These are phyloP conservation scores for Drosophila repleta DNA, from an alignment of 1,140 invertebrate genomes.

Conservation along the genomic window DNA sequence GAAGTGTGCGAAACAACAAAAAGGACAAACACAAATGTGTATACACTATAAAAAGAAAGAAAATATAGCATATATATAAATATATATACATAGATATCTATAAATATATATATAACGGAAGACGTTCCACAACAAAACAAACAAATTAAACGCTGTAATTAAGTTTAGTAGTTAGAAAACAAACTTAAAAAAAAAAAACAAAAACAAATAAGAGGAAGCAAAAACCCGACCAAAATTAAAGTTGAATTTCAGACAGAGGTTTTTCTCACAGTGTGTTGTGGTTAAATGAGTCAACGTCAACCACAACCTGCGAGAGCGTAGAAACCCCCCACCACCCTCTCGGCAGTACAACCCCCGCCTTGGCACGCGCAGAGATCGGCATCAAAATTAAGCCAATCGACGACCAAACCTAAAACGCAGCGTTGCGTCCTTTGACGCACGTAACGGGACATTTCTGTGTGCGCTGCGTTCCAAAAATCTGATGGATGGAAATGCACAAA, in stretches of 20 bases:
- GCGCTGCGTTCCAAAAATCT: slow-evolving; percentile 78
- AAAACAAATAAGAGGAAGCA: slow-evolving; percentile 35
- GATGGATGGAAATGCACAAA: slow-evolving; percentile 85
- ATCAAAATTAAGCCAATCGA: slow-evolving; percentile 80
- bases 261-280: slow-evolving; percentile 21
- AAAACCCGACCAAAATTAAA: slow-evolving; percentile 17
- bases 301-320: slow-evolving; percentile 26
- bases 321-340: neutral
- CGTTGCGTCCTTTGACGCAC: slow-evolving; percentile 73
- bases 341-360: neutral
- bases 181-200: slow-evolving; percentile 32
- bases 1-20: slow-evolving; percentile 69
- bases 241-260: neutral
- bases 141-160: slow-evolving; percentile 63
- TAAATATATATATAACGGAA: slow-evolving; percentile 24
- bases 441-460: slow-evolving; percentile 77
- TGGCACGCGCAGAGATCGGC: slow-evolving; percentile 69
- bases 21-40: slow-evolving; percentile 38
- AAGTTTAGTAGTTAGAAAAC: slow-evolving; percentile 76
- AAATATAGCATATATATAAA: slow-evolving; percentile 2
- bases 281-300: slow-evolving; percentile 41
- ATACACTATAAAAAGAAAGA: slow-evolving; percentile 32
- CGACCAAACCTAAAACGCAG: slow-evolving; percentile 67
- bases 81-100: slow-evolving; percentile 8
- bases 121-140: slow-evolving; percentile 51